Conservation (phyloP, 1,140 invertebrate genomes). For the Drosophila repleta region DNA sequence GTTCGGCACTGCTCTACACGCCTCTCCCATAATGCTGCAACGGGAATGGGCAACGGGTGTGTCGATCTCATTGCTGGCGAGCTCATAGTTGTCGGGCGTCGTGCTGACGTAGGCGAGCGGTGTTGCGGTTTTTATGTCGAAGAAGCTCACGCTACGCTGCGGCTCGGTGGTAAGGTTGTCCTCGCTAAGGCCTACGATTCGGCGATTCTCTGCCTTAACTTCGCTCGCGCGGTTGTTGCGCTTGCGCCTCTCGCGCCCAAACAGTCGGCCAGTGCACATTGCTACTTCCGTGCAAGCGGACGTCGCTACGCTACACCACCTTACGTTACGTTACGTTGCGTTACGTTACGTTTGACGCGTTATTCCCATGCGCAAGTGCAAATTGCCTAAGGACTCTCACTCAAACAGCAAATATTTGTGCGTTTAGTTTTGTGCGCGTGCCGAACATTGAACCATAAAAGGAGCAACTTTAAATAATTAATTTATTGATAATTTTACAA, state of each 20-base stretch:
- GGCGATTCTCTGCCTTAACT: not conserved
- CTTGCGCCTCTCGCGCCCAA: conserved; percentile 35
- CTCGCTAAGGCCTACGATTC: too few species aligned
- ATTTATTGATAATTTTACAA: not conserved
- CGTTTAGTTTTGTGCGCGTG: conserved; percentile 32
- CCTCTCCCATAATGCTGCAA: conserved; percentile 13
- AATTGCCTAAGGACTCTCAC: conserved; percentile 43
- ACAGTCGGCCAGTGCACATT: conserved; percentile 43
- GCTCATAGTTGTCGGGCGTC: too few species aligned
- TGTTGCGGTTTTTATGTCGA: too few species aligned
- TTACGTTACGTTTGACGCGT: conserved; percentile 35
- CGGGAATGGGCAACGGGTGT: not conserved
- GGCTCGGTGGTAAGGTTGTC: too few species aligned
- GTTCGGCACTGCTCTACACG: conserved; percentile 18
- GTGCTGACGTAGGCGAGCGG: too few species aligned
- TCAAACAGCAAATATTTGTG: conserved; percentile 51
- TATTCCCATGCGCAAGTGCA: conserved; percentile 1
- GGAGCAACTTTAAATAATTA: not conserved
- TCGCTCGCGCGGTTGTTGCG: not conserved
- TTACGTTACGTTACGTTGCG: conserved; percentile 1
- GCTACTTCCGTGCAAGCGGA: conserved; percentile 67
- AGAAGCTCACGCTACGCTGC: too few species aligned
- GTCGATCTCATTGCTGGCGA: not conserved
- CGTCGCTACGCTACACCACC: conserved; percentile 26
- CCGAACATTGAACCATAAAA: not conserved